These are phyloP conservation scores for Parus major DNA, from an alignment of 2,113 vertebrate species.

Conservation along the genomic window DNA sequence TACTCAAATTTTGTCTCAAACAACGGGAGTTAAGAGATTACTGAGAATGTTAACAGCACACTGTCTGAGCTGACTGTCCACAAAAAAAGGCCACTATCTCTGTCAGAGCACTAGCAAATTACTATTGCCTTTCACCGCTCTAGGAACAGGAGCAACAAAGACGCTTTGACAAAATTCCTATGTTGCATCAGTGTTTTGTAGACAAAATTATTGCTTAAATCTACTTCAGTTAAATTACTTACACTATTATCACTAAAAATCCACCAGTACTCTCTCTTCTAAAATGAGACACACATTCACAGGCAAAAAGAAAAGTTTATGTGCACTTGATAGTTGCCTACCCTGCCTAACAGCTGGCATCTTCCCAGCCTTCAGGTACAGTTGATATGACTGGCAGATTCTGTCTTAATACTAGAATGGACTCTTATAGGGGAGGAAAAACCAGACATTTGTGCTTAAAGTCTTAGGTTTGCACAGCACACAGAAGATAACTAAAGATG, in stretches of 20 bases:
- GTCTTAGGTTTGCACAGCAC: background rate
- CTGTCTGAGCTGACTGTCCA: background rate
- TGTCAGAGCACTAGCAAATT: background rate
- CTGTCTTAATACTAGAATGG: background rate
- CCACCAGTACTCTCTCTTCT: background rate
- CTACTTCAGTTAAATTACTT: background rate
- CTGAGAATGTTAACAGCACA: background rate
- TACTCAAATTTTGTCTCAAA: background rate
- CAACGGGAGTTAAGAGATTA: background rate
- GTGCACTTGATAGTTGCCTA: background rate
- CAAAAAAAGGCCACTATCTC: background rate
- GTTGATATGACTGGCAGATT: background rate
- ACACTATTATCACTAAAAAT: background rate
- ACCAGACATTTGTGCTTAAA: background rate
- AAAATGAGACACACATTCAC: background rate
- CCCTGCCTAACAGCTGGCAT: background rate
- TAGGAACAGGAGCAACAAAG: background rate
- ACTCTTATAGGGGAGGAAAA: background rate
- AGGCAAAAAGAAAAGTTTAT: background rate
- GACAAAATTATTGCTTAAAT: background rate
- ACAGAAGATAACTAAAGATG: background rate
- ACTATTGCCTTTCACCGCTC: background rate
- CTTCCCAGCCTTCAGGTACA: background rate
- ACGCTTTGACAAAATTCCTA: background rate
- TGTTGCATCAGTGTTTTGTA: background rate